Evolutionary conservation across 2,113 vertebrate genomes (phyloP).

Genomic region (Sinocyclocheilus rhinocerous): DNA sequence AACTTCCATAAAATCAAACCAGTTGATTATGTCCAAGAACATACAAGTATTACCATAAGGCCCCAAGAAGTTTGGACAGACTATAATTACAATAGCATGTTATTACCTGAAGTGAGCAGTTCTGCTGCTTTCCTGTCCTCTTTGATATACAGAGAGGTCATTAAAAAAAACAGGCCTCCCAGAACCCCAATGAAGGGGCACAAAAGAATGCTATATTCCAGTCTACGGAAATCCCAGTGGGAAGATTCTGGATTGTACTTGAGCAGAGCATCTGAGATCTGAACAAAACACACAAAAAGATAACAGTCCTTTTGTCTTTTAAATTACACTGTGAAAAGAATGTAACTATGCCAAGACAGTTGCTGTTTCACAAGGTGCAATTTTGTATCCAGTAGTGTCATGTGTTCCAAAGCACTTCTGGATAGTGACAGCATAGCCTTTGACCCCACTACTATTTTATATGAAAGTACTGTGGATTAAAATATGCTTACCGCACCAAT

Average conservation of each 20-base stretch:
- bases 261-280: conserved; percentile 80
- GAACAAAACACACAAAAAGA: not conserved
- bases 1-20: not conserved
- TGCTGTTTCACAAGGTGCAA: not conserved
- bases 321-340: not conserved
- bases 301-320: not conserved
- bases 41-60: not conserved
- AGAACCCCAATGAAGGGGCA: conserved; percentile 76
- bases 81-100: not conserved
- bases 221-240: conserved; percentile 77
- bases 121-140: conserved; percentile 74
- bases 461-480: not conserved
- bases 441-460: not conserved
- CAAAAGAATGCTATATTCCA: conserved; percentile 82
- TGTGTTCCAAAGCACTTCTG: not conserved
- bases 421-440: not conserved
- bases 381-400: not conserved
- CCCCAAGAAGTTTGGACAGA: not conserved
- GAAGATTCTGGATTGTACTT: conserved; percentile 26
- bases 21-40: not conserved
- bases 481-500: conserved; percentile 76
- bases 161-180: conserved; percentile 84
- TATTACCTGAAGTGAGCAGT: conserved; percentile 66
- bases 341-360: not conserved
- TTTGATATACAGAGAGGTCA: conserved; percentile 78